phyloP scores from a whole-genome alignment of 1,140 invertebrate genomes.

The Leptonema lineaticorne region DNA sequence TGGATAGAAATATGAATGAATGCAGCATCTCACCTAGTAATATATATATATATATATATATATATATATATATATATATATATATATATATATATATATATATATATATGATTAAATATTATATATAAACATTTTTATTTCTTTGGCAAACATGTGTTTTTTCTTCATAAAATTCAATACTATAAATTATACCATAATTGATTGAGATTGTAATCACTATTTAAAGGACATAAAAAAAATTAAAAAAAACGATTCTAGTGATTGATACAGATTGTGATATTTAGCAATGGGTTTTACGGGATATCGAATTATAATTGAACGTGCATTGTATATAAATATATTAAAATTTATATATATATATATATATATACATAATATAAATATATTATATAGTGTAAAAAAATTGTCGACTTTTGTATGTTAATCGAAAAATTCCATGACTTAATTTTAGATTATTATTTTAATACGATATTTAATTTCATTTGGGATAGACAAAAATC shows the following conservation, averaged over 20 bases:
- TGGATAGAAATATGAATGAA: too few relatives aligned
- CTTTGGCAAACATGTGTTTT: slow-evolving; percentile 36
- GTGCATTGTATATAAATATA: not conserved
- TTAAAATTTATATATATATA: not conserved
- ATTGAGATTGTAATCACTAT: slow-evolving; percentile 37
- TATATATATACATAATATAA: not conserved
- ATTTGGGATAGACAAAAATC: not conserved
- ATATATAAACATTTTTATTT: slow-evolving; percentile 21
- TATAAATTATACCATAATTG: slow-evolving; percentile 36
- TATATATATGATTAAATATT: not conserved
- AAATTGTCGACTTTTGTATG: not conserved
- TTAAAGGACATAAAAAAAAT: too few relatives aligned
- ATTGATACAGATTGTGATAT: slow-evolving; percentile 43
- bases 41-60: slow-evolving; percentile 2
- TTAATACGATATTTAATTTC: not conserved
- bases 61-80: slow-evolving; percentile 2
- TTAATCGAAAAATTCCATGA: not conserved
- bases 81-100: slow-evolving; percentile 1
- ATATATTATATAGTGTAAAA: not conserved
- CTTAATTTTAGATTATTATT: not conserved
- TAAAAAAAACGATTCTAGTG: slow-evolving; percentile 38
- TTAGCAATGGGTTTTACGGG: slow-evolving; percentile 37
- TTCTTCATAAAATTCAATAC: slow-evolving; percentile 41
- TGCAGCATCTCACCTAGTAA: too few relatives aligned
- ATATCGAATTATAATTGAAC: too few relatives aligned